Conservation (phyloP, 1,140 invertebrate genomes). For the Megalonaias nervosa region DNA sequence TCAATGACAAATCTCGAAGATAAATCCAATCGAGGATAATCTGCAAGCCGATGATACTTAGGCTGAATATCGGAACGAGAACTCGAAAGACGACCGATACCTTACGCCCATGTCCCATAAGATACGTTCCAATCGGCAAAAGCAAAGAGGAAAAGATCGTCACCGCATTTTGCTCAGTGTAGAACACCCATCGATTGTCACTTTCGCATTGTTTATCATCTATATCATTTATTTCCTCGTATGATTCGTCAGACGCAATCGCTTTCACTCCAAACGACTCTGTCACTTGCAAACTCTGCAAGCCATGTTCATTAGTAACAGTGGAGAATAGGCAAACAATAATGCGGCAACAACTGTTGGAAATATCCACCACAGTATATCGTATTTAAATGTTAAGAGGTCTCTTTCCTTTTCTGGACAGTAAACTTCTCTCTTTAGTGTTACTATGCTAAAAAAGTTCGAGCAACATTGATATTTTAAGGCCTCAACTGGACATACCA, state of each 20-base stretch:
- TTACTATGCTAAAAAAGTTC: constrained; percentile 2
- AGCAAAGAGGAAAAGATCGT: constrained; percentile 3
- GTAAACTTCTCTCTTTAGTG: neutral
- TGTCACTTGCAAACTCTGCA: neutral
- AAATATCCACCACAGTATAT: constrained; percentile 11
- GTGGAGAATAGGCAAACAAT: constrained; percentile 15
- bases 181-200: constrained; percentile 1
- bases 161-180: constrained; percentile 4
- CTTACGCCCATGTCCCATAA: neutral
- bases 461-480: constrained; percentile 15
- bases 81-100: neutral
- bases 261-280: too few species aligned
- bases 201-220: neutral
- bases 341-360: constrained; percentile 11
- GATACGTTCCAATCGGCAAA: neutral
- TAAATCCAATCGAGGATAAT: constrained; percentile 2
- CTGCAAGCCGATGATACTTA: constrained; percentile 12
- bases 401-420: neutral
- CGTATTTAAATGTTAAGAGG: constrained; percentile 1
- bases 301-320: constrained; percentile 12
- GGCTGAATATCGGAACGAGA: constrained; percentile 6
- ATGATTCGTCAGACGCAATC: too few species aligned
- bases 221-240: too few species aligned
- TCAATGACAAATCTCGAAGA: constrained; percentile 7
- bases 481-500: constrained; percentile 23